Evolutionary conservation across 1,140 invertebrate genomes (phyloP).

Genomic region (Drosophila arawakana): DNA sequence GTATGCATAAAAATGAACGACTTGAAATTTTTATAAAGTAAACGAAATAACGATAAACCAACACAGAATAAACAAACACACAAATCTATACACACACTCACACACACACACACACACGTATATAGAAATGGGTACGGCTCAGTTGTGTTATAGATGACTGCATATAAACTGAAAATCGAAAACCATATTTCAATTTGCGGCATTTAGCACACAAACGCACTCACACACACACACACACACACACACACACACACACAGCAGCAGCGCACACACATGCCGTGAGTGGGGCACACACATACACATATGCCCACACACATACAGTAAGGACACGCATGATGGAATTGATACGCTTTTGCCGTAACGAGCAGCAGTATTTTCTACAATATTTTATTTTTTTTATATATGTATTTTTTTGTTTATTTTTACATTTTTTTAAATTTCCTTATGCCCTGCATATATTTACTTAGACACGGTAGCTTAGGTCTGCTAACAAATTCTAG

Average conservation of each 20-base stretch:
- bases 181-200: constrained; percentile 82
- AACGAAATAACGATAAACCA: constrained; percentile 77
- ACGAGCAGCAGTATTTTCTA: constrained; percentile 47
- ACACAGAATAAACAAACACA: constrained; percentile 56
- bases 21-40: constrained; percentile 79
- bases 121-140: constrained; percentile 38
- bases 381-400: constrained; percentile 2
- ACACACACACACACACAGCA: background rate
- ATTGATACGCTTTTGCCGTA: constrained; percentile 77
- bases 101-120: constrained; percentile 14
- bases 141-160: constrained; percentile 78
- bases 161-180: constrained; percentile 83
- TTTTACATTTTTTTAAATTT: background rate
- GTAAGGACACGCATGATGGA: constrained; percentile 77
- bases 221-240: constrained; percentile 13
- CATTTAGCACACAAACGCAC: constrained; percentile 73
- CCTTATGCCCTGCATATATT: constrained; percentile 9
- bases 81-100: constrained; percentile 25
- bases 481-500: background rate
- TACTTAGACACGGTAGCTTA: background rate
- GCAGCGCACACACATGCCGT: background rate
- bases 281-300: background rate
- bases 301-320: constrained; percentile 3
- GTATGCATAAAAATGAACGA: constrained; percentile 53
- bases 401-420: constrained; percentile 16